Evolutionary conservation across 1,140 invertebrate genomes (phyloP).

Genomic region (Helicorthomorpha holstii): DNA sequence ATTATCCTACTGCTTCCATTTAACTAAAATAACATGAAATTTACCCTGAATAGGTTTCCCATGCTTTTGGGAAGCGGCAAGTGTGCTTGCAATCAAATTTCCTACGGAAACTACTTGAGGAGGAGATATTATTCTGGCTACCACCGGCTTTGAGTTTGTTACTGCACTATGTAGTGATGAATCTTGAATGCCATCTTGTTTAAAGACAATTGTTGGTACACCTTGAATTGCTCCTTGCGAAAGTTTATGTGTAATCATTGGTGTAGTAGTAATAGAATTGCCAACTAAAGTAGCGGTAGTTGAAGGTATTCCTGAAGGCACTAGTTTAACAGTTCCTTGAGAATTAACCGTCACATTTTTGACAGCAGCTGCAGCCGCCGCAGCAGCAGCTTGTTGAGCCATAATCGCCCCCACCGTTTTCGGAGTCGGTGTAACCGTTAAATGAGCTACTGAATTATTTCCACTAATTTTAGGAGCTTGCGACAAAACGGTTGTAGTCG

Average conservation of each 20-base stretch:
- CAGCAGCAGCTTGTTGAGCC: background rate
- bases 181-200: slow-evolving; percentile 12
- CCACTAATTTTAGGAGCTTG: background rate
- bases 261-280: background rate
- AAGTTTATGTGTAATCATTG: background rate
- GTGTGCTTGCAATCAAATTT: slow-evolving; percentile 16
- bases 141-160: slow-evolving; percentile 15
- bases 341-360: background rate
- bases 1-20: background rate
- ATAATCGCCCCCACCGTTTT: background rate
- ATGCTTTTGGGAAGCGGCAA: slow-evolving; percentile 13
- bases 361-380: background rate
- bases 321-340: background rate
- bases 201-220: slow-evolving; percentile 16
- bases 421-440: background rate
- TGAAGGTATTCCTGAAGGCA: background rate
- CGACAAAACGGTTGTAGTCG: background rate
- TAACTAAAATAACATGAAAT: background rate
- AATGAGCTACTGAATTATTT: background rate
- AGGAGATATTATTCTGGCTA: slow-evolving; percentile 19
- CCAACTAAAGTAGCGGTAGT: background rate
- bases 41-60: slow-evolving; percentile 6
- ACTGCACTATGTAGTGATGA: slow-evolving; percentile 10
- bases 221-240: slow-evolving; percentile 7
- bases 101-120: slow-evolving; percentile 21